These are phyloP conservation scores for Acrocephalus kingi DNA, from an alignment of 2,113 vertebrate genomes.

Conservation along the genomic window DNA sequence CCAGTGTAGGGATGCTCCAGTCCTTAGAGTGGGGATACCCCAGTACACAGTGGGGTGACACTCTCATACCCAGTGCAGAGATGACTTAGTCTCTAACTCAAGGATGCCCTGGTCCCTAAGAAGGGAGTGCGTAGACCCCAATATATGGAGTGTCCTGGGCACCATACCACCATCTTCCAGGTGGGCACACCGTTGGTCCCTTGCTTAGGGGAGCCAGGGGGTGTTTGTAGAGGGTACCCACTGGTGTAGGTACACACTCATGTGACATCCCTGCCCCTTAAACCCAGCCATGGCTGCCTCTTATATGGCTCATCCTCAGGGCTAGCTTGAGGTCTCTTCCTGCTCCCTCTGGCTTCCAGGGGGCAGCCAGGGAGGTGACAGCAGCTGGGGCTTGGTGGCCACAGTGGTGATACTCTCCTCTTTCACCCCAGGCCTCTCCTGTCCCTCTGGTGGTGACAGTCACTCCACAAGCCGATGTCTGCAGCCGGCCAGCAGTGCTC, in stretches of 20 bases:
- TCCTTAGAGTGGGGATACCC: too few species aligned
- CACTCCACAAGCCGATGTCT: fast-evolving
- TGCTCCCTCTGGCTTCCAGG: background rate
- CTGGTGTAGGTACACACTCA: fast-evolving
- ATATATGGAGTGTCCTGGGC: background rate
- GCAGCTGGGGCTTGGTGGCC: background rate
- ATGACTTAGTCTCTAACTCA: background rate
- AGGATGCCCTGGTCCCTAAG: background rate
- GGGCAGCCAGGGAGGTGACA: background rate
- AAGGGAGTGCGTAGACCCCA: background rate
- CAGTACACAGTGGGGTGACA: background rate
- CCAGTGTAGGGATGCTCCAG: background rate
- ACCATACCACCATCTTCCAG: too few species aligned
- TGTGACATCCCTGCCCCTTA: background rate
- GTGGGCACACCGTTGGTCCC: background rate
- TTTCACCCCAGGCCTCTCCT: background rate
- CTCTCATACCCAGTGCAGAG: background rate
- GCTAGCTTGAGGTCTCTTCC: background rate
- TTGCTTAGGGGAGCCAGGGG: background rate
- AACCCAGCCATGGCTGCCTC: background rate
- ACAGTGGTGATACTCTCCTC: fast-evolving
- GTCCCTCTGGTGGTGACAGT: background rate
- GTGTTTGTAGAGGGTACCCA: background rate
- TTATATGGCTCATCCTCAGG: background rate
- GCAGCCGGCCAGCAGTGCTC: background rate